Conservation (phyloP, 2,113 vertebrate genomes). For the Misgurnus mizolepis region DNA sequence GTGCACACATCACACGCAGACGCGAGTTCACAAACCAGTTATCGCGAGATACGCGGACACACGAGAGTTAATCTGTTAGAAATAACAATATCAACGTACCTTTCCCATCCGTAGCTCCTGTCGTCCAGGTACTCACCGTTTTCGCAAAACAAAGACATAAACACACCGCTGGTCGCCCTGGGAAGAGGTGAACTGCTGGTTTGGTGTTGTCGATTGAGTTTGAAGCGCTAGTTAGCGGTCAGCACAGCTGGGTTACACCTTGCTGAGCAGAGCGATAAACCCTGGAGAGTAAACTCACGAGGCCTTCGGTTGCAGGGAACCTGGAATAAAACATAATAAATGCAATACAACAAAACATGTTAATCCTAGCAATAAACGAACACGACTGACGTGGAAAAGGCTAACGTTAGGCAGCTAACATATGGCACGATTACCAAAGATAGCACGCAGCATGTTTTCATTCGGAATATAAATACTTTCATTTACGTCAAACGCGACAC, state of each 20-base stretch:
- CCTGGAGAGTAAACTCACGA: conserved; percentile 27
- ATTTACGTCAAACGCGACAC: neutral
- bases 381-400: neutral
- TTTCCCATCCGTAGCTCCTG: conserved; percentile 62
- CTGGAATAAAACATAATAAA: conserved; percentile 33
- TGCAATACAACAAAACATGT: neutral
- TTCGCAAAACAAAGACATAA: conserved; percentile 99
- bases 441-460: neutral
- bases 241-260: conserved; percentile 32
- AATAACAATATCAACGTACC: conserved; percentile 40
- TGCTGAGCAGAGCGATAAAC: conserved; percentile 34
- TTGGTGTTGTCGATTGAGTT: conserved; percentile 4
- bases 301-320: conserved; percentile 36
- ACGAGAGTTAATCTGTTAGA: neutral
- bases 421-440: conserved; percentile 34
- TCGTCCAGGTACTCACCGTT: conserved; percentile 81
- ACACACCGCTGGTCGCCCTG: conserved; percentile 97
- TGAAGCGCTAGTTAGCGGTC: conserved; percentile 11
- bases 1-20: neutral
- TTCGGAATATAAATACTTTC: neutral
- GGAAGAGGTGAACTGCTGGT: conserved; percentile 85
- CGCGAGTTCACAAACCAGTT: neutral
- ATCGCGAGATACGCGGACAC: conserved; percentile 5
- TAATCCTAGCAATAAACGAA: neutral
- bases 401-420: conserved; percentile 40